phyloP scores from a whole-genome alignment of 2,888 invertebrate species.

The Heliconius charithonia region DNA sequence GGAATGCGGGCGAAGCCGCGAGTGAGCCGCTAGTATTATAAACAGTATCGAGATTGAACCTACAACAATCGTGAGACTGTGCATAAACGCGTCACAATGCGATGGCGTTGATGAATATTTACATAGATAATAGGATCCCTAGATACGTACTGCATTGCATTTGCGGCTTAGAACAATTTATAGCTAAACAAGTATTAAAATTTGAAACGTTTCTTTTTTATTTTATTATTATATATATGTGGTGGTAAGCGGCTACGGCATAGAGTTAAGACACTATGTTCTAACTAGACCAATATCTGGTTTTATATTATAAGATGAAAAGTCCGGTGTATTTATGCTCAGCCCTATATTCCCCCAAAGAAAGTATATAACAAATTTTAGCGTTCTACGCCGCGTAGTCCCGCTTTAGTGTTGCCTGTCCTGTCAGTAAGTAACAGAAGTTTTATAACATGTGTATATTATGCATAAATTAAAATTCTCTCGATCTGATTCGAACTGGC shows the following conservation, averaged over 20 bases:
- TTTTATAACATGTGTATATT: too few relatives aligned
- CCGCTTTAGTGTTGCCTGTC: too few relatives aligned
- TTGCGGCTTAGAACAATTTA: slow-evolving; percentile 4
- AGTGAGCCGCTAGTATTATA: not conserved
- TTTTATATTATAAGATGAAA: too few relatives aligned
- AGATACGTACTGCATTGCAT: slow-evolving; percentile 4
- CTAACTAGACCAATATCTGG: too few relatives aligned
- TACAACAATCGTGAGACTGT: not conserved
- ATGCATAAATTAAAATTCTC: too few relatives aligned
- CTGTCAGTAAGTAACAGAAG: not conserved
- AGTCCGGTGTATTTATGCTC: too few relatives aligned
- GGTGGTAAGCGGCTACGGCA: not conserved
- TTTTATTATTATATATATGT: not conserved
- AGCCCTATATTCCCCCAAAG: too few relatives aligned
- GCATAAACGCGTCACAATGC: not conserved
- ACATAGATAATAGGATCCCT: not conserved
- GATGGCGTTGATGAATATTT: not conserved
- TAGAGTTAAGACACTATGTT: not conserved
- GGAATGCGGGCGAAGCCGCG: too few relatives aligned
- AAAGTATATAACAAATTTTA: not conserved
- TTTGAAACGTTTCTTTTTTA: not conserved
- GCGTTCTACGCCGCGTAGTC: not conserved
- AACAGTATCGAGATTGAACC: not conserved
- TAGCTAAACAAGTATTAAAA: slow-evolving; percentile 3
- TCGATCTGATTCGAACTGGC: too few relatives aligned